A percentile compares a stretch with the other conserved stretches of the same genome.
These are phyloP conservation scores for Lagenorhynchus albirostris DNA, from an alignment of 2,113 vertebrate genomes.

Conservation along the genomic window DNA sequence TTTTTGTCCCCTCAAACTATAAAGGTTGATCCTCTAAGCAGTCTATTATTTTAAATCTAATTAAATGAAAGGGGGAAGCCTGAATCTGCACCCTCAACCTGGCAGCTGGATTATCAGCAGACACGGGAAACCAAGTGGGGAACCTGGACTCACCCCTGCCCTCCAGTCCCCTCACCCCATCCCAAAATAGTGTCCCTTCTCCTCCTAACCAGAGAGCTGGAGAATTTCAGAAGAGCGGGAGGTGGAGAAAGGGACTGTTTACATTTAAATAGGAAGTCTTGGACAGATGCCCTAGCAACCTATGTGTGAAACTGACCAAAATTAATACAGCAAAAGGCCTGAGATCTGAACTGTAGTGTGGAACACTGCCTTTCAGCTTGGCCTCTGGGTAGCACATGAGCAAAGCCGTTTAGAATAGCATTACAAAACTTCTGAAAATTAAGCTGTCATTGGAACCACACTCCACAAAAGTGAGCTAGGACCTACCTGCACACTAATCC, in stretches of 20 bases:
- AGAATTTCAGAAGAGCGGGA: neutral
- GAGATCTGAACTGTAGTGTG: neutral
- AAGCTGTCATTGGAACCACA: neutral
- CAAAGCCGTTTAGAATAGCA: neutral
- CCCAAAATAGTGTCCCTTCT: neutral
- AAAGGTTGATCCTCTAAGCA: neutral
- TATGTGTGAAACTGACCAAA: neutral
- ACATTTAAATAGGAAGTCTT: neutral
- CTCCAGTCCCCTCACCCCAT: neutral
- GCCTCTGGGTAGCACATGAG: neutral
- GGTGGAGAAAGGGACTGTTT: neutral
- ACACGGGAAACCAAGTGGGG: neutral
- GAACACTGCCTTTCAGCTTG: neutral
- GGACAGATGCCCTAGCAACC: neutral
- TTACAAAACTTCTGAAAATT: neutral
- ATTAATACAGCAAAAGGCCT: neutral
- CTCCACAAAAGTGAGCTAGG: neutral
- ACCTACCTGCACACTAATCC: neutral
- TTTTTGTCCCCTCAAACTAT: neutral
- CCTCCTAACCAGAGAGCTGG: neutral
- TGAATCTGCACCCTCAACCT: neutral
- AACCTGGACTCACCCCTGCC: neutral
- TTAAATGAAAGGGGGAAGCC: neutral
- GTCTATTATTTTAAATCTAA: neutral
- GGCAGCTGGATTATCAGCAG: neutral